Evolutionary conservation across 1,140 invertebrate species (phyloP), one percentile per base, ranked within the genome.

Genomic region (Nylanderia fulva): DNA sequence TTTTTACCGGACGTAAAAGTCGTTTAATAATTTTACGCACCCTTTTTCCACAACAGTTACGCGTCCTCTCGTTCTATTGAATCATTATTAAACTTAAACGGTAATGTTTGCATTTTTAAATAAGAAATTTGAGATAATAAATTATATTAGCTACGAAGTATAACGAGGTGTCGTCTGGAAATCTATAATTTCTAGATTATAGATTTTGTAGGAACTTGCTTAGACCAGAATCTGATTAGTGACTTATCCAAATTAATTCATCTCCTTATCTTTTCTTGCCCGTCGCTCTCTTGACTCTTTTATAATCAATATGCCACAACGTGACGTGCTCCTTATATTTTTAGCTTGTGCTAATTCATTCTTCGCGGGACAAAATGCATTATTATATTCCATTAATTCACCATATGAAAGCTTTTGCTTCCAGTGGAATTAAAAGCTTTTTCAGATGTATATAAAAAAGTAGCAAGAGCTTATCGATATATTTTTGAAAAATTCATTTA

Each of bases 211-310:
- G 58, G 39, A 84, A 79, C 61, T 85, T 54, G 77, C 69, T 69
- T 84, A 75, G 83, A 84, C 42, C 72, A 52, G 60, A 90, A 91
- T 86, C 61, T 90, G 85, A 90, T 91, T 88, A 91, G 82, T 84
- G 89, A 85, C 87, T 87, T 89, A 91, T 87, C 75, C 56, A 79
- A 85, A 87, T 91, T 89, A 77, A 56, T 80, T 9, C 63, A 69
- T 66, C 64, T 74, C 24, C 63, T 48, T 72, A 76, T 68, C n/a
- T n/a, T 88, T 84, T 84, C 79, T 88, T 86, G 72, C 39, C 74
- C 71, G 56, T 69, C 18, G 2, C 72, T 52, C 29, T 24, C 58
- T 42, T 68, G 68, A 84, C 72, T 88, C 74, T 52, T 21, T 54
- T 63, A 71, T 76, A 76, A 83, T 68, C 56, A 85, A 85, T 85